phyloP scores from a whole-genome alignment of 2,797 vertebrate species.

The Melanotaenia boesemani region DNA sequence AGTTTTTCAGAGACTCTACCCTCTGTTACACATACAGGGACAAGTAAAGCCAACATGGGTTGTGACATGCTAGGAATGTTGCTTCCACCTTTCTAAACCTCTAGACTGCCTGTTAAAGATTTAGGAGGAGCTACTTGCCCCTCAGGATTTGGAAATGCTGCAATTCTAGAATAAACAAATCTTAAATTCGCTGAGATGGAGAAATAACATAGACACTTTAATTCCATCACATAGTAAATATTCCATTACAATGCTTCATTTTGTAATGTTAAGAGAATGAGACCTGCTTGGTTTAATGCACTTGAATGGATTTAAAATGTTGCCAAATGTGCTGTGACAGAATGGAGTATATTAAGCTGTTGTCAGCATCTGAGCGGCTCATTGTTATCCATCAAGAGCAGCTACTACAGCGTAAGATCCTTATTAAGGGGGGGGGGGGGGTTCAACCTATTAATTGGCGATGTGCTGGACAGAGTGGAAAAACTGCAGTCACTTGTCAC shows the following conservation, averaged over 20 bases:
- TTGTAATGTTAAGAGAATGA: neutral
- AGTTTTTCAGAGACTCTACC: constrained; percentile 22
- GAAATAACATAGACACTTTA: constrained; percentile 14
- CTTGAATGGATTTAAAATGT: constrained; percentile 23
- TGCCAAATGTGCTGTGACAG: constrained; percentile 57
- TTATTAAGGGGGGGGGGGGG: constrained; percentile 64
- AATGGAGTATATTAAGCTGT: constrained; percentile 59
- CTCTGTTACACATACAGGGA: constrained; percentile 14
- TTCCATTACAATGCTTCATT: neutral
- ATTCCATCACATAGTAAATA: neutral
- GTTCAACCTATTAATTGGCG: constrained; percentile 69
- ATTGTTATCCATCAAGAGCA: constrained; percentile 72
- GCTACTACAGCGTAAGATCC: constrained; percentile 60
- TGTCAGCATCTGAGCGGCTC: constrained; percentile 70
- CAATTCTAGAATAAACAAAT: neutral
- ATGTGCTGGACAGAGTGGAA: constrained; percentile 37
- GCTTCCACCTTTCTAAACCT: constrained; percentile 43
- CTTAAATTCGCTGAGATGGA: constrained; percentile 10
- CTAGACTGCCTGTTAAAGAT: constrained; percentile 21
- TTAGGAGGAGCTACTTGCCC: constrained; percentile 41
- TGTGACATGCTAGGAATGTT: constrained; percentile 56
- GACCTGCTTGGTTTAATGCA: constrained; percentile 9
- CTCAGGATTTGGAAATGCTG: constrained; percentile 53
- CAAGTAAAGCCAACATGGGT: constrained; percentile 59
- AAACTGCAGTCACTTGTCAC: constrained; percentile 55